phyloP scores from a whole-genome alignment of 2,888 invertebrate genomes.

The Phortica okadai region DNA sequence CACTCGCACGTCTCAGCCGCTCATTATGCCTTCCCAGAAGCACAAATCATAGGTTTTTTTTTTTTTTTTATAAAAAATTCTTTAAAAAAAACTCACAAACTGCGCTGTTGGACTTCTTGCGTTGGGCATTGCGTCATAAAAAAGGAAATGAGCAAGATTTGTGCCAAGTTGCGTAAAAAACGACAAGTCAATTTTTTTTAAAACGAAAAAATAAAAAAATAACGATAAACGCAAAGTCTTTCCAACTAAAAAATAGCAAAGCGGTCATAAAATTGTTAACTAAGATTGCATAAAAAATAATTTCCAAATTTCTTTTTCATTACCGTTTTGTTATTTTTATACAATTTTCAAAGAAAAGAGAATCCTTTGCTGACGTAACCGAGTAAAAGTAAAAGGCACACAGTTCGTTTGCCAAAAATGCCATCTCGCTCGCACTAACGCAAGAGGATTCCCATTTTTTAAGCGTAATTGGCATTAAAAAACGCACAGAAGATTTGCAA shows the following conservation, averaged over 20 bases:
- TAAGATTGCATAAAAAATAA: conserved; percentile 68
- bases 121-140: conserved; percentile 44
- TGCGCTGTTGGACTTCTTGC: neutral
- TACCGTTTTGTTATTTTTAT: conserved; percentile 38
- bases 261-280: conserved; percentile 44
- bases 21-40: conserved; percentile 14
- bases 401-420: neutral
- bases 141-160: conserved; percentile 46
- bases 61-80: conserved; percentile 39
- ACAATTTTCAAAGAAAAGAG: conserved; percentile 59
- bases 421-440: neutral
- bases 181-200: conserved; percentile 49
- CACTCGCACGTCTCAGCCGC: neutral
- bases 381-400: neutral
- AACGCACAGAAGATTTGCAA: conserved; percentile 36
- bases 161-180: conserved; percentile 66
- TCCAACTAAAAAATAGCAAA: conserved; percentile 33
- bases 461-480: conserved; percentile 7
- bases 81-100: conserved; percentile 62
- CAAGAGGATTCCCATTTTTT: neutral
- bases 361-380: conserved; percentile 46
- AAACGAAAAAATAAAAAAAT: conserved; percentile 42
- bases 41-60: neutral
- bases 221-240: conserved; percentile 21
- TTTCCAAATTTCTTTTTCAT: conserved; percentile 42